Evolutionary conservation across 1,140 invertebrate genomes (phyloP).

Genomic region (Drosophila albomicans): DNA sequence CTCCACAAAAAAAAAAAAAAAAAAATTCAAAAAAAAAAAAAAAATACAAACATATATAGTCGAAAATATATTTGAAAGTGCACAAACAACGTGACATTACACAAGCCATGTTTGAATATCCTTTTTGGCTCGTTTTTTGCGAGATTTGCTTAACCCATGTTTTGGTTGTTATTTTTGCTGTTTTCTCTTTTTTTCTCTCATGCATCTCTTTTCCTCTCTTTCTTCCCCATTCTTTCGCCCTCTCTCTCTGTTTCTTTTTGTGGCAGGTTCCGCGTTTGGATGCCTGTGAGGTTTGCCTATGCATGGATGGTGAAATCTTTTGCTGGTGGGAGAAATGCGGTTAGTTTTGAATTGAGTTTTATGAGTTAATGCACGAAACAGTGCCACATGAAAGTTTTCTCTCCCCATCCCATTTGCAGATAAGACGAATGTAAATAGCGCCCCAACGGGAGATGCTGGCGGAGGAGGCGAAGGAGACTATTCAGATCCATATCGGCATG

Average conservation of each 20-base stretch:
- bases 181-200: background rate
- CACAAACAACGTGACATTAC: constrained; percentile 23
- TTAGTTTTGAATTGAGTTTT: constrained; percentile 67
- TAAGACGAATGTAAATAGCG: constrained; percentile 67
- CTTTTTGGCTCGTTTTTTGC: constrained; percentile 9
- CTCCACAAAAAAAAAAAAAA: constrained; percentile 1
- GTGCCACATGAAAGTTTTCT: constrained; percentile 63
- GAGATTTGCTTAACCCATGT: constrained; percentile 28
- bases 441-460: background rate
- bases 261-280: constrained; percentile 86
- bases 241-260: constrained; percentile 28
- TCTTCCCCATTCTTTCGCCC: background rate
- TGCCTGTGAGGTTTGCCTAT: constrained; percentile 89
- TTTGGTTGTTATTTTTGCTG: constrained; percentile 11
- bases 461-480: constrained; percentile 55
- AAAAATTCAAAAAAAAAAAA: constrained; percentile 10
- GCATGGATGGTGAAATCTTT: constrained; percentile 90
- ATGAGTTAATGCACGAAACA: constrained; percentile 45
- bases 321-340: constrained; percentile 90
- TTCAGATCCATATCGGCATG: constrained; percentile 75
- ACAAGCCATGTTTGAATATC: constrained; percentile 27
- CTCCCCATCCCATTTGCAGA: constrained; percentile 50
- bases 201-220: background rate
- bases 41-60: constrained; percentile 2
- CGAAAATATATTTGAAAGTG: constrained; percentile 1